These are phyloP conservation scores for Pelvicachromis taeniatus DNA, from an alignment of 2,113 vertebrate species.

Conservation along the genomic window DNA sequence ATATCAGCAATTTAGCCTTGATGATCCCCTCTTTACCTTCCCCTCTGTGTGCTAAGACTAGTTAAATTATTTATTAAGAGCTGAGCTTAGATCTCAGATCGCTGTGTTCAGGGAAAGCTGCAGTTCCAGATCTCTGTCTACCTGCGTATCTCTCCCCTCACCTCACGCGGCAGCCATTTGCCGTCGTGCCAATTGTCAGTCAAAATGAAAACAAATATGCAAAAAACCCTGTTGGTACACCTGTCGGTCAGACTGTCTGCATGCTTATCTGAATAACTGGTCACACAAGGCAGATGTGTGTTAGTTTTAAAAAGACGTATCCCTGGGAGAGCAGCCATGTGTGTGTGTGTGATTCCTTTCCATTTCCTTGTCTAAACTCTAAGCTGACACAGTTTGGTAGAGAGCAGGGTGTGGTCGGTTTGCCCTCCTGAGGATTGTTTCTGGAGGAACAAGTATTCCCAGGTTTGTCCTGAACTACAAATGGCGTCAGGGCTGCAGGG, in stretches of 20 bases:
- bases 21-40: background rate
- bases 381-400: background rate
- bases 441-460: constrained; percentile 40
- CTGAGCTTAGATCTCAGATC: background rate
- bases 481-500: background rate
- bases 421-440: background rate
- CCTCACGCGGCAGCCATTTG: background rate
- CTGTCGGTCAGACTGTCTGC: background rate
- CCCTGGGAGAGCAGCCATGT: background rate
- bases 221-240: background rate
- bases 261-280: background rate
- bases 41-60: background rate
- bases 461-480: background rate
- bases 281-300: background rate
- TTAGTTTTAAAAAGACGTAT: background rate
- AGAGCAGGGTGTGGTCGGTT: background rate
- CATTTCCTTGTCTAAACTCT: background rate
- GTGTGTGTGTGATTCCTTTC: background rate
- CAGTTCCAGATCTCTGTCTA: background rate
- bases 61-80: constrained; percentile 48
- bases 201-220: background rate
- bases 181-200: background rate
- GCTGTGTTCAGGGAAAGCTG: background rate
- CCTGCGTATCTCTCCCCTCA: background rate
- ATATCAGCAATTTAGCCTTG: background rate